Evolutionary conservation across 1,140 invertebrate species (phyloP), one percentile per base, ranked within the genome.

Genomic region (Eubasilissa regina): DNA sequence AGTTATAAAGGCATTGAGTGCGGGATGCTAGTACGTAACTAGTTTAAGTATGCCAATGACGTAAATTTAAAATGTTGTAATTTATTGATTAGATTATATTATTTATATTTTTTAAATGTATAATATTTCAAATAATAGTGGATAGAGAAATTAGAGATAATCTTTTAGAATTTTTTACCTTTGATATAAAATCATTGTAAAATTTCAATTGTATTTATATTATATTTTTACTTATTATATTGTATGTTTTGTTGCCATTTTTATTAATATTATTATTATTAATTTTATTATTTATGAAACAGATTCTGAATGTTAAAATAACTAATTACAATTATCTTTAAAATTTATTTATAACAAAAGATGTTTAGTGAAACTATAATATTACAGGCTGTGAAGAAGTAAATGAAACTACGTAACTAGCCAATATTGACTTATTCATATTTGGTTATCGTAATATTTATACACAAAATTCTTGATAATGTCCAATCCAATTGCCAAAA

Each of bases 91-190:
- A 58, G 55, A 58, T 10, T 58, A 58, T 58, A 15, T 19, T 19
- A 58, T 58, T 15, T 58, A 58, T 15, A 58, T 58, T 15, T 58
- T 15, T 19, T 58, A 58, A 35, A 35, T 35, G 25, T 35, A 35
- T 3, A 35, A 35, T 35, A 35, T 3, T 35, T 35, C 25, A 35
- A 35, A 35, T 35, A 35, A 35, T 35, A 35, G 25, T 58, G 11
- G 4, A 58, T 58, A 15, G 11, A 10, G 55, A 11, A 58, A 21
- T 58, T 58, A 58, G 55, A 19, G 1, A 58, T 58, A 58, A 58
- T 58, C 55, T 25, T 12, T 12, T 64, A 64, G 68, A 47, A 44
- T 72, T 72, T 72, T 72, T 21, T 72, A 51, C 51, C 15, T 72
- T 72, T 72, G 68, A 51, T 72, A 51, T 15, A 35, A 35, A 35